These are phyloP conservation scores for Collichthys lucidus DNA, from an alignment of 2,113 vertebrate genomes.

Conservation along the genomic window DNA sequence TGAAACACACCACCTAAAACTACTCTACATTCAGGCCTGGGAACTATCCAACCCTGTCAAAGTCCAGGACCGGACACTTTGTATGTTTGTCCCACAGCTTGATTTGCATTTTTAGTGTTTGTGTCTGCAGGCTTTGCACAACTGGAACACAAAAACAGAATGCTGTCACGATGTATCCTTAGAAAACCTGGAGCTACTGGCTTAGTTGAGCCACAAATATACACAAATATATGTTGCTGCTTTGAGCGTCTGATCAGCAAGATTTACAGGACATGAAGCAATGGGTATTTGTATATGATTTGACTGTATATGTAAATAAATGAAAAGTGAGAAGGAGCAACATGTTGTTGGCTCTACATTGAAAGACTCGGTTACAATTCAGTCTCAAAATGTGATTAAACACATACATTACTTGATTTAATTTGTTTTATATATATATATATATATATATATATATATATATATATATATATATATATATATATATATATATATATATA, in stretches of 20 bases:
- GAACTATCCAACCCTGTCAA: background rate
- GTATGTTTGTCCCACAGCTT: background rate
- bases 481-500: too few relatives aligned
- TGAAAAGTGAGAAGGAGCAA: background rate
- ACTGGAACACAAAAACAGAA: background rate
- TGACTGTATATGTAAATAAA: constrained; percentile 67
- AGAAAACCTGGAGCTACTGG: background rate
- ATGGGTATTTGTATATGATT: constrained; percentile 62
- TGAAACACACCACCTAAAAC: background rate
- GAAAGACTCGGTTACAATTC: background rate
- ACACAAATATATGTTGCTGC: background rate
- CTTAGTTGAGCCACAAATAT: background rate
- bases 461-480: too few relatives aligned
- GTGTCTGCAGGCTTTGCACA: background rate
- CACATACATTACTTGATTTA: too few relatives aligned
- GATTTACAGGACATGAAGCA: background rate
- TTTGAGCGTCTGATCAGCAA: background rate
- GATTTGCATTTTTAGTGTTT: background rate
- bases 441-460: too few relatives aligned
- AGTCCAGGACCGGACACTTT: background rate
- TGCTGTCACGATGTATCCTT: background rate
- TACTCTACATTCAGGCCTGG: background rate
- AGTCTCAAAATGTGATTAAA: too few relatives aligned
- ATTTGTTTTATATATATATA: too few relatives aligned
- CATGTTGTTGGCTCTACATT: background rate